phyloP scores from a whole-genome alignment of 2,888 invertebrate species.

The Mamestra brassicae region DNA sequence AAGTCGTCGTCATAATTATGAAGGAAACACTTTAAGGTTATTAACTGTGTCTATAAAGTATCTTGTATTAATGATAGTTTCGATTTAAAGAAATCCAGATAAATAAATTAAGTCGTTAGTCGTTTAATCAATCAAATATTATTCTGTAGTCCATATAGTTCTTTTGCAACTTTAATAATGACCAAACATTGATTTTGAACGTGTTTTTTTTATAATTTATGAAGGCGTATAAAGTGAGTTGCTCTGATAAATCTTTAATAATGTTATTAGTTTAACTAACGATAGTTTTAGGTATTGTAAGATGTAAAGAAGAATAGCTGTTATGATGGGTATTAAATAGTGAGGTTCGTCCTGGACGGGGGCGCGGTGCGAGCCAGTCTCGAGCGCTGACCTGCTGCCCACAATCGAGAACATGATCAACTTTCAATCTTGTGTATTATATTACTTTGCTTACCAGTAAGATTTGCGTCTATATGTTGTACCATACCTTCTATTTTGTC shows the following conservation, averaged over 20 bases:
- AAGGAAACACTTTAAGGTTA: conserved; percentile 41
- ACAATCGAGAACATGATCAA: conserved; percentile 17
- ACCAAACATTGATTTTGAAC: conserved; percentile 26
- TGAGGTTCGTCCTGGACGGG: background rate
- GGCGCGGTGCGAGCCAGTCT: background rate
- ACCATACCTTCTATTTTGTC: conserved; percentile 40
- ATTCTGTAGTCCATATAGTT: background rate
- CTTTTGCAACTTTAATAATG: conserved; percentile 17
- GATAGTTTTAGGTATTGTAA: conserved; percentile 51
- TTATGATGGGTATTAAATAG: background rate
- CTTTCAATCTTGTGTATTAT: conserved; percentile 40
- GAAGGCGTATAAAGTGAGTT: conserved; percentile 16
- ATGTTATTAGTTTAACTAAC: conserved; percentile 59
- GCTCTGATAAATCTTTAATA: conserved; percentile 42
- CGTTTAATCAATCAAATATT: conserved; percentile 9
- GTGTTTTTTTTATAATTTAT: conserved; percentile 43
- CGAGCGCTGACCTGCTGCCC: background rate
- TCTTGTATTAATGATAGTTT: conserved; percentile 22
- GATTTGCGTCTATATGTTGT: conserved; percentile 31
- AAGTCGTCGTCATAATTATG: conserved; percentile 31
- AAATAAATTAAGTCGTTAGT: conserved; percentile 34
- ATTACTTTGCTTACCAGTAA: conserved; percentile 33
- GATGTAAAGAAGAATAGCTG: conserved; percentile 40
- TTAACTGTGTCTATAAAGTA: conserved; percentile 41
- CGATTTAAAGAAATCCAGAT: conserved; percentile 19